Evolutionary conservation across 2,113 vertebrate species (phyloP), one percentile per base, ranked within the genome.

Genomic region (Chitala chitala): DNA sequence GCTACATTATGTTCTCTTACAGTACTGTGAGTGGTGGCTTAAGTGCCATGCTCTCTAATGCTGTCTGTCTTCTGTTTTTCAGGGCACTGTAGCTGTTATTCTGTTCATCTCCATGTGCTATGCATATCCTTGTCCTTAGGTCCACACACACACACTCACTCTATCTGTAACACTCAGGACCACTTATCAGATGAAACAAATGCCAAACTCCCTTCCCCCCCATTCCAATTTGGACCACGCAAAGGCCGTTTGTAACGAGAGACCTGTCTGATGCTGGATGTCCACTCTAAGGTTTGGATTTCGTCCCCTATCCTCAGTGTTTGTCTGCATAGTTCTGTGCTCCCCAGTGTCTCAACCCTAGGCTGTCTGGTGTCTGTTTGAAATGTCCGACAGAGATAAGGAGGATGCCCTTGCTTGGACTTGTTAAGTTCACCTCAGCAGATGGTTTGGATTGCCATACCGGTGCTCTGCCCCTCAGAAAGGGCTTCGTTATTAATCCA

Each of bases 401-500:
- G n/a, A 31, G 36, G 22, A 72, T 12, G 50, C 51, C 22, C 26
- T 51, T 63, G 8, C 38, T 63, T 20, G 4, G 71, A 15, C 55
- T 72, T 38, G 53, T 46, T 63, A 31, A 33, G 29, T 42, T 31
- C 5, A 33, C 29, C 20, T 7, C 17, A 10, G 29, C 44, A 73
- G 44, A 10, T 20, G 22, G 71, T 53, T 71, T 50, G 15, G 53
- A 71, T 40, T 33, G 38, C 55, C 17, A 17, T 38, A 72, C 5
- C 6, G 22, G 70, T 54, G 40, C 15, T 59, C 15, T 24, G 44
- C 4, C 55, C 33, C 38, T 42, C 12, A 22, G 50, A 50, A n/a
- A 61, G 44, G 42, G 22, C 26, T 63, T 63, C 42, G 56, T 73
- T 73, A 73, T 48, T 61, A 63, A 73, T 73, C 71, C 26, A 73